Evolutionary conservation across 2,797 vertebrate species (phyloP), one percentile per base, ranked within the genome.

Genomic region (Emys orbicularis): DNA sequence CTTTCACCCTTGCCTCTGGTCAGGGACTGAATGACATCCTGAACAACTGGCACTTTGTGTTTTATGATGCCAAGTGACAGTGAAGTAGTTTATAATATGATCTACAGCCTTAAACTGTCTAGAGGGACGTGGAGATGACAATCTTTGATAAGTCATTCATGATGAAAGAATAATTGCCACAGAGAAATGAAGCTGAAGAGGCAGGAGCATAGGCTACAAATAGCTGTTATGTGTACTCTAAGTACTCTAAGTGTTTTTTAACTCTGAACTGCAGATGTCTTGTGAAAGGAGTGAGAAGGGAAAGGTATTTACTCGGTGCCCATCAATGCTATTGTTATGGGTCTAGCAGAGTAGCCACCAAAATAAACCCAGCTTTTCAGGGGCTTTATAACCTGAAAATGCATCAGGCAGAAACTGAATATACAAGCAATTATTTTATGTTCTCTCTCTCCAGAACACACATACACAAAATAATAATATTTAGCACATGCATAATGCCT

Each of bases 41-140:
- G 52, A 96, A 95, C 96, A 98, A 95, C 94, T 95, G 94, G 11
- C 76, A 95, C 87, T 90, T 86, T 97, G 89, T 95, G 92, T 83
- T 95, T 97, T 95, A 94, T 89, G 90, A 89, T 90, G 90, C 89
- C 81, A 95, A 0, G 37, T 96, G 95, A 81, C 96, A 94, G 87
- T 52, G 18, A 27, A 86, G 79, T 83, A 91, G 92, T 96, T 97
- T 96, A 86, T 96, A 94, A 49, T 84, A 88, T 12, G 44, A 97
- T 94, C 81, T 79, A 77, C 85, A 90, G 61, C 90, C 91, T 97
- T 96, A 94, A 96, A 94, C 94, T 94, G 74, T 90, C 87, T 90
- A 18, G 88, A 81, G 79, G 91, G 83, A 91, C 1, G 0, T 52
- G 65, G 61, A 92, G 61, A 87, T 97, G 89, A 90, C 21, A 93